Percentiles rank a stretch among this genome's conserved stretches.
phyloP scores from a whole-genome alignment of 2,797 vertebrate species.

The Podargus strigoides region DNA sequence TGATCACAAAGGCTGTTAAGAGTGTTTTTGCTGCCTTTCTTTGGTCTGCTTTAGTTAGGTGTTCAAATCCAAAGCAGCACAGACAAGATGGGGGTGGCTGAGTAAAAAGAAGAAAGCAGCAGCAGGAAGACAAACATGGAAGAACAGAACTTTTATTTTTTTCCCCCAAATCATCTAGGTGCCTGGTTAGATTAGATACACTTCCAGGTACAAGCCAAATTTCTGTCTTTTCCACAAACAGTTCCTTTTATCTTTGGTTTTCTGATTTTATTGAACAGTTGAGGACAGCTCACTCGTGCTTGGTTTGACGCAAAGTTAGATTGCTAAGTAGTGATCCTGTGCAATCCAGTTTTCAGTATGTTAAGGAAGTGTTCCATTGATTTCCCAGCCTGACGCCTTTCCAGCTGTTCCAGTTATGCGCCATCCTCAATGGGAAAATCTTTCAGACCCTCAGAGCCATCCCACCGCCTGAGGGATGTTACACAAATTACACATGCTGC shows the following conservation, averaged over 20 bases:
- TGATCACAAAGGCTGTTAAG: not conserved
- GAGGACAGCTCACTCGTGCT: not conserved
- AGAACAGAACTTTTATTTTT: not conserved
- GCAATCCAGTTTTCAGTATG: not conserved
- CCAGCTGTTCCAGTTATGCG: not conserved
- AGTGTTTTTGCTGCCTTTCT: not conserved
- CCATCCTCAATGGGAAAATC: not conserved
- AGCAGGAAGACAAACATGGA: not conserved
- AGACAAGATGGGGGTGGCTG: not conserved
- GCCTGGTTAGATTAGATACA: not conserved
- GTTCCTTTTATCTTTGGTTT: not conserved
- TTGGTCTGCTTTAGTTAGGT: no score
- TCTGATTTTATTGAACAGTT: not conserved
- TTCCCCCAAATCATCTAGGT: not conserved
- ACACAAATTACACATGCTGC: fast-evolving
- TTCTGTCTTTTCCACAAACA: not conserved
- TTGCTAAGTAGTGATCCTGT: not conserved
- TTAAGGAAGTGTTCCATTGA: not conserved
- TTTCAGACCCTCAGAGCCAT: not conserved
- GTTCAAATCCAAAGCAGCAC: not conserved
- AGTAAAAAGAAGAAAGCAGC: not conserved
- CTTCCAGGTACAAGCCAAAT: not conserved
- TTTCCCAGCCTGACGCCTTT: not conserved
- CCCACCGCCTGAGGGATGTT: not conserved
- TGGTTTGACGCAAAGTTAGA: not conserved